Evolutionary conservation across 2,888 invertebrate species (phyloP).

Genomic region (Scaptomyza parva): DNA sequence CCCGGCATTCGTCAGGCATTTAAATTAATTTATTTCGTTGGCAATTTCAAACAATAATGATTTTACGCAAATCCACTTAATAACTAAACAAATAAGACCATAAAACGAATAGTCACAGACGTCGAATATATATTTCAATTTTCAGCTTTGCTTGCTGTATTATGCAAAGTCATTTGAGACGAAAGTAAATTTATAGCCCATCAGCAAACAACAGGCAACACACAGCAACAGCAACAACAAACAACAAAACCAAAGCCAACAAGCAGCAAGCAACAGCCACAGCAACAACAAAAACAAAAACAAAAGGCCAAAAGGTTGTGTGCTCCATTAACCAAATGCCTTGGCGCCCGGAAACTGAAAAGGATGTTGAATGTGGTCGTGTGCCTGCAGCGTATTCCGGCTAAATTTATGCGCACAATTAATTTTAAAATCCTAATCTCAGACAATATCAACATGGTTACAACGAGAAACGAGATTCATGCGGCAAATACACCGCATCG

Average conservation of each 20-base stretch:
- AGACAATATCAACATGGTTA: slow-evolving; percentile 56
- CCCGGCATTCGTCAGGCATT: slow-evolving; percentile 1
- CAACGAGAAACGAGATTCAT: slow-evolving; percentile 26
- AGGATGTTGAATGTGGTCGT: slow-evolving; percentile 39
- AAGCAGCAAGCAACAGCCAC: slow-evolving; percentile 6
- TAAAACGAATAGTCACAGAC: slow-evolving; percentile 30
- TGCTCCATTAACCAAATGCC: slow-evolving; percentile 59
- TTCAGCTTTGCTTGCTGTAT: slow-evolving; percentile 56
- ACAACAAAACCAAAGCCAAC: slow-evolving; percentile 7
- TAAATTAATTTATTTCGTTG: slow-evolving; percentile 21
- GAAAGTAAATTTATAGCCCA: slow-evolving; percentile 69
- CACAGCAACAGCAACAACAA: background rate
- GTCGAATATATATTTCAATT: slow-evolving; percentile 57
- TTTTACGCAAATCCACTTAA: slow-evolving; percentile 59
- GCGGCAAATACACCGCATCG: slow-evolving; percentile 35
- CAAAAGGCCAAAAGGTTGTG: slow-evolving; percentile 62
- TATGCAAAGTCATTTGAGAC: slow-evolving; percentile 73
- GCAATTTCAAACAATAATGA: slow-evolving; percentile 47
- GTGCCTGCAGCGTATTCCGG: slow-evolving; percentile 11
- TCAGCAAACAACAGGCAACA: slow-evolving; percentile 22
- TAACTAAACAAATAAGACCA: slow-evolving; percentile 60
- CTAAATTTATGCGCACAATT: slow-evolving; percentile 77
- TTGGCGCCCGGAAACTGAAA: slow-evolving; percentile 44
- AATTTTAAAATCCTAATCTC: slow-evolving; percentile 77
- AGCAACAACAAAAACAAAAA: slow-evolving; percentile 22